phyloP scores from a whole-genome alignment of 2,888 invertebrate species.

The Rhogogaster chlorosoma region DNA sequence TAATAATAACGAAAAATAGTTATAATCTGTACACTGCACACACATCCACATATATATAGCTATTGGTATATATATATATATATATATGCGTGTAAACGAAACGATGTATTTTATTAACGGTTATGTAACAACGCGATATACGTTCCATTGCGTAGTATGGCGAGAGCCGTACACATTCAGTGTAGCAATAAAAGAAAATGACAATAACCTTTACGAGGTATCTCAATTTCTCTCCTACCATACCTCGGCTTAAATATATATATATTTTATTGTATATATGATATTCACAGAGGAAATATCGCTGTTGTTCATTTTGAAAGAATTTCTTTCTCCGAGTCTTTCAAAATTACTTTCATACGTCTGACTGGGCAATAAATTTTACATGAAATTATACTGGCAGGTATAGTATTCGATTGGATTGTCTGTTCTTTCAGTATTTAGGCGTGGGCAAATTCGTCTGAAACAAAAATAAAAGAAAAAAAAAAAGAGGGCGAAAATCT shows the following conservation, averaged over 20 bases:
- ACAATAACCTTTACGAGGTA: background rate
- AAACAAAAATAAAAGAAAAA: background rate
- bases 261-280: background rate
- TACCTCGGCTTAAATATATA: background rate
- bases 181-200: constrained; percentile 41
- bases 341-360: background rate
- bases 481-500: too few species aligned
- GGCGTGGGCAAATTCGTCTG: background rate
- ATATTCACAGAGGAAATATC: background rate
- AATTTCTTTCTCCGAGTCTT: background rate
- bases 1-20: constrained; percentile 34
- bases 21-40: background rate
- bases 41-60: background rate
- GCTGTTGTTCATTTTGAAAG: background rate
- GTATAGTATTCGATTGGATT: too few species aligned
- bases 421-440: background rate
- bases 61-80: background rate
- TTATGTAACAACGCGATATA: constrained; percentile 19
- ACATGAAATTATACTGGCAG: too few species aligned
- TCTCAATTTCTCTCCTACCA: background rate
- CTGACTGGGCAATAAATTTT: too few species aligned
- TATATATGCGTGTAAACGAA: background rate
- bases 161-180: background rate
- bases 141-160: background rate
- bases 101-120: constrained; percentile 34